Evolutionary conservation across 2,113 vertebrate genomes (phyloP).

Genomic region (human (Homo sapiens)): DNA sequence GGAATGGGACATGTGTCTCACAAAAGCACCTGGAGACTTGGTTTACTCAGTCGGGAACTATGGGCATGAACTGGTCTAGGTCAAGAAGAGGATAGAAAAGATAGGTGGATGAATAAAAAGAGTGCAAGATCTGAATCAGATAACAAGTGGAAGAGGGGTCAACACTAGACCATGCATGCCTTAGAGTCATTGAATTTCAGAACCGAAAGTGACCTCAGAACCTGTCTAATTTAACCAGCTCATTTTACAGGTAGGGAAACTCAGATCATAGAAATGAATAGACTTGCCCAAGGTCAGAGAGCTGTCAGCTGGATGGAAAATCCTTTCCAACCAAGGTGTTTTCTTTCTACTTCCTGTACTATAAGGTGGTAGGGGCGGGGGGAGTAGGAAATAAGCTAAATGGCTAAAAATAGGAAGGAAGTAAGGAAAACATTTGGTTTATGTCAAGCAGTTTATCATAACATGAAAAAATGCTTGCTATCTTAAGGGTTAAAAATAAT

Average conservation of each 20-base stretch:
- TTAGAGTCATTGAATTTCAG: conserved; percentile 44
- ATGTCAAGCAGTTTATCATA: background rate
- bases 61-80: background rate
- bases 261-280: background rate
- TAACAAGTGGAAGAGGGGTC: background rate
- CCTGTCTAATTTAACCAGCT: conserved; percentile 13
- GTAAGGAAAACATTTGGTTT: background rate
- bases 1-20: background rate
- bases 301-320: background rate
- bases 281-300: background rate
- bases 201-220: conserved; percentile 9
- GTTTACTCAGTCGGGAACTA: background rate
- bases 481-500: background rate
- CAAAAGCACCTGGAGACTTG: background rate
- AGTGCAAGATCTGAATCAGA: background rate
- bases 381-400: background rate
- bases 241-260: conserved; percentile 17
- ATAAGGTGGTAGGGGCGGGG: rapidly evolving
- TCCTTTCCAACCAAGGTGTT: background rate
- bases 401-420: background rate
- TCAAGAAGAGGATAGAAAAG: background rate
- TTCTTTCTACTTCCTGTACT: background rate
- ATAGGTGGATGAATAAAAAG: background rate
- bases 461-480: background rate
- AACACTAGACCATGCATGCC: background rate